Conservation (phyloP, 2,113 vertebrate species). For the Regulus satrapa region DNA sequence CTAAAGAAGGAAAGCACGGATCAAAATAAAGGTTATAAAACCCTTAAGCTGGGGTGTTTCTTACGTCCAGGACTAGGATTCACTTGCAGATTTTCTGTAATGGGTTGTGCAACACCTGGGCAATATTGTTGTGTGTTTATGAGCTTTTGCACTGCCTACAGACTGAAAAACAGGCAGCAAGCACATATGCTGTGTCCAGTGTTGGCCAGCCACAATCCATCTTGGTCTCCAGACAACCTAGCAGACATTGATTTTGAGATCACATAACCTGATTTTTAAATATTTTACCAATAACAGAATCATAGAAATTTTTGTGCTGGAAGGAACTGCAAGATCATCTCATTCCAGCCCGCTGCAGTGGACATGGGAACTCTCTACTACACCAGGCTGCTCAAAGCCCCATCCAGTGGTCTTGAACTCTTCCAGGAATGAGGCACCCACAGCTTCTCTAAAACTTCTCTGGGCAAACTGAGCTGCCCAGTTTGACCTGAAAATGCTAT, state of each 20-base stretch:
- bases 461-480: not conserved
- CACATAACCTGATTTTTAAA: not conserved
- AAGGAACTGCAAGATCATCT: not conserved
- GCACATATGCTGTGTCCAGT: not conserved
- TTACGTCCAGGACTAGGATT: not conserved
- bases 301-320: not conserved
- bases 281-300: not conserved
- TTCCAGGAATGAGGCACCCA: not conserved
- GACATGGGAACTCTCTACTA: not conserved
- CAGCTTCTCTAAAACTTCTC: not conserved
- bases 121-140: not conserved
- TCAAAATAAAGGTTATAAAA: not conserved
- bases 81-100: not conserved
- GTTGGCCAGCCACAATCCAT: not conserved
- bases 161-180: not conserved
- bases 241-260: not conserved
- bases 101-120: not conserved
- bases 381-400: not conserved
- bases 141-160: not conserved
- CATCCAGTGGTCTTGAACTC: not conserved
- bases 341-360: not conserved
- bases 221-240: not conserved
- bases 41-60: not conserved
- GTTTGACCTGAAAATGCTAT: not conserved
- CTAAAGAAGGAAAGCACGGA: not conserved